These are phyloP conservation scores for Vultur gryphus DNA, from an alignment of 2,797 vertebrate species.

Conservation along the genomic window DNA sequence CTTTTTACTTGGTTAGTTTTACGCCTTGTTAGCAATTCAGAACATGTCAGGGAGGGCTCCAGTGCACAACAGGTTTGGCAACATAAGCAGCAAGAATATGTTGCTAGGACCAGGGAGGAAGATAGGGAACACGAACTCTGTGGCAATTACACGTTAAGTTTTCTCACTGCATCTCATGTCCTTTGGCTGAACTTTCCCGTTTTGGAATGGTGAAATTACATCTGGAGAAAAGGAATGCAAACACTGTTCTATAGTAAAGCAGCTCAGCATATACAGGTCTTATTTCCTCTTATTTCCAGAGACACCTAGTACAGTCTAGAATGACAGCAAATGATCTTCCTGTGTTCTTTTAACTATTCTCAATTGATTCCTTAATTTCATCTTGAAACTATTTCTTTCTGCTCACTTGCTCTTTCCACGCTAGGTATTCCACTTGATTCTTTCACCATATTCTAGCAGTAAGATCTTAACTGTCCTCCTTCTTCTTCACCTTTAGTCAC, in stretches of 20 bases:
- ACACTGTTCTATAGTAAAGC: not conserved
- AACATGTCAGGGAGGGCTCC: not conserved
- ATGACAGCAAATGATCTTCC: not conserved
- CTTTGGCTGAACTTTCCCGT: not conserved
- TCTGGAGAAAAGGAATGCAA: not conserved
- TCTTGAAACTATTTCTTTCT: not conserved
- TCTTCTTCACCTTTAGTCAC: not conserved
- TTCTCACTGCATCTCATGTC: not conserved
- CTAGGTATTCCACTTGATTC: not conserved
- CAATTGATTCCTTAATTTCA: not conserved
- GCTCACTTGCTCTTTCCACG: not conserved
- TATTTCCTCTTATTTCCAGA: not conserved
- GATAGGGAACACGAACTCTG: not conserved
- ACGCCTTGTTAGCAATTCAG: not conserved
- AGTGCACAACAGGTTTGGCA: constrained; percentile 12
- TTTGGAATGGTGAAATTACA: not conserved
- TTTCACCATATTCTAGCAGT: not conserved
- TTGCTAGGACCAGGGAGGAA: not conserved
- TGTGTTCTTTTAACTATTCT: not conserved
- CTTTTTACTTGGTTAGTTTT: not conserved
- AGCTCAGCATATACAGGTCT: not conserved
- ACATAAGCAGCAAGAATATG: not conserved
- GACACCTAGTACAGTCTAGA: not conserved
- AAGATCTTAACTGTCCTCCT: not conserved
- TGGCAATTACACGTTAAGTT: not conserved